phyloP scores from a whole-genome alignment of 2,113 vertebrate genomes.

The Notothenia coriiceps region DNA sequence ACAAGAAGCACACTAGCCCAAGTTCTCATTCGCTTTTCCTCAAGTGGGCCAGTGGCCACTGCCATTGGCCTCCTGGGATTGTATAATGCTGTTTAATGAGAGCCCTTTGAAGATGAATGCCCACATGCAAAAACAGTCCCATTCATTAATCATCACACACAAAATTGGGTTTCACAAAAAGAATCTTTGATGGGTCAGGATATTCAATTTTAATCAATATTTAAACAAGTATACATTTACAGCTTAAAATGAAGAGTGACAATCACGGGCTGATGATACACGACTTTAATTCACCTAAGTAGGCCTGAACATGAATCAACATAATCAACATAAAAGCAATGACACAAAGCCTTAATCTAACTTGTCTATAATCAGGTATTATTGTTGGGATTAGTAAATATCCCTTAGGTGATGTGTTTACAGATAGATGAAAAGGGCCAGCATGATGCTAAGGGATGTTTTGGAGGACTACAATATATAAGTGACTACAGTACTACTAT shows the following conservation, averaged over 20 bases:
- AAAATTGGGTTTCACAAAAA: slow-evolving; percentile 61
- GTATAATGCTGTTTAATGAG: slow-evolving; percentile 68
- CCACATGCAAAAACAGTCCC: slow-evolving; percentile 64
- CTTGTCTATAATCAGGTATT: slow-evolving; percentile 73
- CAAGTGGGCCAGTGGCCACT: slow-evolving; percentile 51
- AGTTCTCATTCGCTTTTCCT: slow-evolving; percentile 23
- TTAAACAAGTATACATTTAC: slow-evolving; percentile 43
- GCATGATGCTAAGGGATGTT: neutral
- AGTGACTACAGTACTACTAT: slow-evolving; percentile 8
- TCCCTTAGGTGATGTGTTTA: slow-evolving; percentile 58
- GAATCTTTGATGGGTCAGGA: slow-evolving; percentile 57
- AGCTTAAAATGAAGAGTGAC: slow-evolving; percentile 59
- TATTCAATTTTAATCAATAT: slow-evolving; percentile 66
- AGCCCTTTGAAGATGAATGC: slow-evolving; percentile 68
- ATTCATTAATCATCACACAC: slow-evolving; percentile 70
- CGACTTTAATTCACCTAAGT: slow-evolving; percentile 66
- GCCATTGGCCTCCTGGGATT: slow-evolving; percentile 45
- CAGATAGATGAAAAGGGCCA: slow-evolving; percentile 18
- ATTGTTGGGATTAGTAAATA: slow-evolving; percentile 58
- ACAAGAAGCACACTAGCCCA: slow-evolving; percentile 32
- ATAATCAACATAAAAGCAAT: slow-evolving; percentile 81
- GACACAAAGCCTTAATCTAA: slow-evolving; percentile 64
- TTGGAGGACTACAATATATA: neutral
- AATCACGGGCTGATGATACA: slow-evolving; percentile 44
- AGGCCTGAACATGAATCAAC: slow-evolving; percentile 67